Evolutionary conservation across 2,113 vertebrate genomes (phyloP), one percentile per base, ranked within the genome.

Genomic region (Baryphthengus martii): DNA sequence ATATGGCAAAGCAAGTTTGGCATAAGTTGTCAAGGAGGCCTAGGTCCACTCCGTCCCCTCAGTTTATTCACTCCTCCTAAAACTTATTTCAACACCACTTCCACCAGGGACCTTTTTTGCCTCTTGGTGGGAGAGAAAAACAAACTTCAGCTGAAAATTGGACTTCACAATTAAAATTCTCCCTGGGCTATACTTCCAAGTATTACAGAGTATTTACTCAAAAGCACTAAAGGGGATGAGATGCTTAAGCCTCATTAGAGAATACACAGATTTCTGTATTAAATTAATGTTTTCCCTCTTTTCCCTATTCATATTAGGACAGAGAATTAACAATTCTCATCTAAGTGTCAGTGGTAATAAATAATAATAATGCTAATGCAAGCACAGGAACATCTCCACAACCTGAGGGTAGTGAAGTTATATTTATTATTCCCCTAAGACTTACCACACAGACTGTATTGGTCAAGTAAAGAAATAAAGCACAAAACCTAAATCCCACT

Each of bases 261-360:
- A 92, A 96, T 56, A 67, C 63, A 93, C 18, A 95, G 59, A 52
- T 7, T 80, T 87, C 56, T 79, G 63, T 63, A 94, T 74, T 74
- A 91, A 89, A 87, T 95, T 53, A 95, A 59, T 93, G 96, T 81
- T 95, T 67, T 88, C 55, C 16, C 39, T 76, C 80, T 91, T 77
- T 91, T 28, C 19, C 52, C 35, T 59, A 88, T 73, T 89, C n/a
- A n/a, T 65, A 89, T 81, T 82, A 90, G 24, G 47, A 63, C 83
- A 86, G 4, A 39, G 31, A 82, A 83, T 80, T 75, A 55, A 77
- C 82, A 92, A 81, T 59, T 78, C 44, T 24, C 33, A 89, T 39
- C 18, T 89, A 93, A 86, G 25, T 80, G 29, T 37, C 71, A 92
- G 50, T 16, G n/a, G 7, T 61, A 79, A 88, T 70, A 92, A 90